A percentile compares a stretch with the other conserved stretches of the same genome.
These are phyloP conservation scores for Drosophila anomalata DNA, from an alignment of 2,888 invertebrate species.

Conservation along the genomic window DNA sequence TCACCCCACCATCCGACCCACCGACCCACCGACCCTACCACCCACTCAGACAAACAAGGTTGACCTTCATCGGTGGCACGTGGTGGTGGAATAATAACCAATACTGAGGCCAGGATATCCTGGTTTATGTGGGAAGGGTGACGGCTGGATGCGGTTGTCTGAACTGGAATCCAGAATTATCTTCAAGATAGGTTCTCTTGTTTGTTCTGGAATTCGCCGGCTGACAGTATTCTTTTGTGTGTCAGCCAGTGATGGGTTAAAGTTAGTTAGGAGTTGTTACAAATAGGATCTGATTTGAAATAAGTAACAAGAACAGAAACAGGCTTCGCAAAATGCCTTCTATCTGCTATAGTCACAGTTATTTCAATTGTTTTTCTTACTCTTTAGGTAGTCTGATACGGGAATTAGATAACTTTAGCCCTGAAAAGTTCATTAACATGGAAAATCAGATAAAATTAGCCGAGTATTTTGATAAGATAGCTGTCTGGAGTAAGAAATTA, in stretches of 20 bases:
- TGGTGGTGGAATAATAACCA: conserved; percentile 51
- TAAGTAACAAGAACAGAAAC: too few species aligned
- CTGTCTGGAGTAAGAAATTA: background rate
- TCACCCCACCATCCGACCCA: conserved; percentile 6
- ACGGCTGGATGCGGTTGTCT: conserved; percentile 33
- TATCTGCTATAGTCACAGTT: background rate
- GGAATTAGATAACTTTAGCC: conserved; percentile 10
- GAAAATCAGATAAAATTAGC: background rate
- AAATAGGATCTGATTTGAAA: conserved; percentile 27
- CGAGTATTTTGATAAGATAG: conserved; percentile 21
- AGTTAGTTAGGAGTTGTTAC: conserved; percentile 39
- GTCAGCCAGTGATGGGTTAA: conserved; percentile 12
- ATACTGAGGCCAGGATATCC: conserved; percentile 17
- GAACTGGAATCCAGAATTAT: conserved; percentile 32
- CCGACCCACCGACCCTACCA: conserved; percentile 1
- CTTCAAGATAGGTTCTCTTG: conserved; percentile 23
- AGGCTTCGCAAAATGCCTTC: too few species aligned
- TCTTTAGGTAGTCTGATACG: background rate
- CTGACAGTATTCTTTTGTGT: conserved; percentile 6
- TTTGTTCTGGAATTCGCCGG: conserved; percentile 24
- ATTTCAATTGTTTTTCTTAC: background rate
- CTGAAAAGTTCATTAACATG: conserved; percentile 13
- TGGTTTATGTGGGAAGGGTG: background rate
- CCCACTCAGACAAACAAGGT: conserved; percentile 1
- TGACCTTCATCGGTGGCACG: conserved; percentile 63